phyloP scores from a whole-genome alignment of 2,797 vertebrate genomes.

The Galaxias olidus region DNA sequence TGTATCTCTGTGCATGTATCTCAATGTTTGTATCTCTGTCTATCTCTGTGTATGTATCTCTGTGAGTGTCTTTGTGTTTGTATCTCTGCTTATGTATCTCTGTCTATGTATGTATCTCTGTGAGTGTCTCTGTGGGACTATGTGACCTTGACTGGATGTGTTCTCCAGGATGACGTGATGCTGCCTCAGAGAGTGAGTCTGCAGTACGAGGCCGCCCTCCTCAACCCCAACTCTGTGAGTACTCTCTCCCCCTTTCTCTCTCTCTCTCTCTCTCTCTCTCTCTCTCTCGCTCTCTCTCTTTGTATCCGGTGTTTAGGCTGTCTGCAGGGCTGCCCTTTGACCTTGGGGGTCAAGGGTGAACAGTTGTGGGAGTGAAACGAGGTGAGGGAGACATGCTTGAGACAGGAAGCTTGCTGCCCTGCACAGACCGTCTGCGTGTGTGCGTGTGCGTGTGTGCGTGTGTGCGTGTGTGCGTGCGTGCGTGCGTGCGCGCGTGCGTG shows the following conservation, averaged over 20 bases:
- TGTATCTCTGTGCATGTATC: neutral
- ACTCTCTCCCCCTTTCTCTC: conserved; percentile 36
- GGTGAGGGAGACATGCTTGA: conserved; percentile 57
- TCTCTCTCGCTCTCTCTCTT: conserved; percentile 4
- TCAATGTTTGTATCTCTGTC: neutral
- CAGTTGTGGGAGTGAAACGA: conserved; percentile 55
- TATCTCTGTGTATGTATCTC: neutral
- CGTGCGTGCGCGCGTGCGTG: conserved; percentile 4
- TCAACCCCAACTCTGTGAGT: conserved; percentile 83
- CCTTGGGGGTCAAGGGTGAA: conserved; percentile 32
- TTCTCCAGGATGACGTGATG: conserved; percentile 91
- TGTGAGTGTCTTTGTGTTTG: neutral
- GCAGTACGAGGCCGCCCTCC: conserved; percentile 78
- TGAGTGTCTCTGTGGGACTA: no score
- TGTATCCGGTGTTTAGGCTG: neutral
- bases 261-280: neutral
- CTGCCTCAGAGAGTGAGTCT: conserved; percentile 87
- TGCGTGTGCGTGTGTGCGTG: conserved; percentile 8
- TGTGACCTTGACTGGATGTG: no score
- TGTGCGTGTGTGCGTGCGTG: conserved; percentile 7
- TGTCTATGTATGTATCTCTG: conserved; percentile 1
- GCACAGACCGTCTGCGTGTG: conserved; percentile 58
- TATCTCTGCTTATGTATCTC: neutral
- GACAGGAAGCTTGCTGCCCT: conserved; percentile 61
- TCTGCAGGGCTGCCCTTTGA: conserved; percentile 16